Conservation (phyloP, 2,888 invertebrate species). For the Marasmarcha lunaedactyla region DNA sequence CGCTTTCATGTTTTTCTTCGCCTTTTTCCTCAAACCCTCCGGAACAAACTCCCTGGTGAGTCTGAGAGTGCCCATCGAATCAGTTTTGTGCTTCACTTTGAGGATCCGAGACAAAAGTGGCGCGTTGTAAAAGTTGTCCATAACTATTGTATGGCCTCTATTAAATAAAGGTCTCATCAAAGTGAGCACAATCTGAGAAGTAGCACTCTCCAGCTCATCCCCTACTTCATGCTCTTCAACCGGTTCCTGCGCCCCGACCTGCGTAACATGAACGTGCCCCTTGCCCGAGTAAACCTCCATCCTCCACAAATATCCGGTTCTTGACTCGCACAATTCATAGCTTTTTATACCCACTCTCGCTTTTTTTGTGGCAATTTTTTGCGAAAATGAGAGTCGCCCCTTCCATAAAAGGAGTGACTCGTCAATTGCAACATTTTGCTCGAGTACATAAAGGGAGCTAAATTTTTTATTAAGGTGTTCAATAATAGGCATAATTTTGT, state of each 20-base stretch:
- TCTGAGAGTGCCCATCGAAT: no score
- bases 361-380: slow-evolving; percentile 13
- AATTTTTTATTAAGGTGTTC: slow-evolving; percentile 14
- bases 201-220: no score
- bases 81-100: no score
- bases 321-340: slow-evolving; percentile 11
- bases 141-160: neutral
- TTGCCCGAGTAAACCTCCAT: no score
- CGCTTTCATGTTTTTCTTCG: no score
- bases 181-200: no score
- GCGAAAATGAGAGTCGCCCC: slow-evolving; percentile 13
- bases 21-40: no score
- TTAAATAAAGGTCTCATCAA: neutral
- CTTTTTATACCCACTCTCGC: slow-evolving; percentile 12
- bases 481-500: slow-evolving; percentile 14
- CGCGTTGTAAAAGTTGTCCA: slow-evolving; percentile 13
- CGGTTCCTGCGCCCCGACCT: neutral
- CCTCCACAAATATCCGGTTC: no score
- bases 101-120: no score
- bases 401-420: slow-evolving; percentile 16
- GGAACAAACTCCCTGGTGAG: no score
- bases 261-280: neutral
- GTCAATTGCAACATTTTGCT: no score
- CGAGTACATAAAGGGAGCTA: slow-evolving; percentile 14
- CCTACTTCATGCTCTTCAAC: neutral